Evolutionary conservation across 2,888 invertebrate species (phyloP), one percentile per base, ranked within the genome.

Genomic region (Eupelmus urozonus): DNA sequence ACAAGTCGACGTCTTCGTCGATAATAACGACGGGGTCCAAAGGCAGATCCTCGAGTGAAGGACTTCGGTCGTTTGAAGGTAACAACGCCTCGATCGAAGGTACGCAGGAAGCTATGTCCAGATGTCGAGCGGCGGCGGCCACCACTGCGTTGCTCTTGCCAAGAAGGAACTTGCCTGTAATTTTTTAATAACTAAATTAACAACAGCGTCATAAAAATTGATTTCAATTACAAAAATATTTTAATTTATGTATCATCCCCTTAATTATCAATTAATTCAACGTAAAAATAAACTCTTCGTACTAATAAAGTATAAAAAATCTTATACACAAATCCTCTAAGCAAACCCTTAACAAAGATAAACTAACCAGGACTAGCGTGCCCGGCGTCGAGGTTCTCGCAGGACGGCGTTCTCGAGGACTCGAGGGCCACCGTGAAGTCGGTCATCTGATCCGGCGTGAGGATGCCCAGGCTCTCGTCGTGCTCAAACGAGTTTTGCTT

Each of bases 371-470:
- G 88, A 57, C 82, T 86, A 76, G 84, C 84, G 27, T 80, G 81
- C 3, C 84, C 88, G 2, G 86, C 86, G n/a, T n/a, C n/a, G 29
- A 93, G 90, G 84, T 93, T 93, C 87, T 94, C 94, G 81, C 92
- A 93, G 80, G 93, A 93, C 65, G 94, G 93, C 72, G 93, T 93
- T 89, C 93, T 92, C 81, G 93, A 91, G 85, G 92, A 92, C 85
- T 93, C 93, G 82, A 92, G 91, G 82, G 92, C 92, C 82, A 93
- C 85, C 5, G 89, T 92, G 85, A 93, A 93, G 85, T 95, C 94
- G 80, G 90, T 89, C 96, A 97, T 96, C 90, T 96, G 96, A 90
- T 96, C 96, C 0, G 96, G 96, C 11, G 96, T 96, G 80, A 97
- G 91, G 84, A 97, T 96, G 4, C 96, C 96, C 83, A 96, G 91